A percentile compares a stretch with the other conserved stretches of the same genome.
These are phyloP conservation scores for Eurytoma californica DNA, from an alignment of 2,888 invertebrate genomes.

Conservation along the genomic window DNA sequence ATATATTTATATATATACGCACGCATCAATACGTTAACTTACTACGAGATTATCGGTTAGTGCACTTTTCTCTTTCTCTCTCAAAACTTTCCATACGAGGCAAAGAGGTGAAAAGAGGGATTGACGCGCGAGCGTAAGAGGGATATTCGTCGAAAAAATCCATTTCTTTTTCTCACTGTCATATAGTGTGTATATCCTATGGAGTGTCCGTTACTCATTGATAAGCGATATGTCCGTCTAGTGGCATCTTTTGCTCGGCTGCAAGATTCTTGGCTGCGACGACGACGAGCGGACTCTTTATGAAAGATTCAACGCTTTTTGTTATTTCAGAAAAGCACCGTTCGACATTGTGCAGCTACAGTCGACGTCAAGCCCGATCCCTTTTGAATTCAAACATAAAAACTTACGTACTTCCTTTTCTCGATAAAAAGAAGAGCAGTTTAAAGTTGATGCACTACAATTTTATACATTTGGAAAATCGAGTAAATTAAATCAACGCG, in stretches of 20 bases:
- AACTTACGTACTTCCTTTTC: slow-evolving; percentile 15
- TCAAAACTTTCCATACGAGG: slow-evolving; percentile 38
- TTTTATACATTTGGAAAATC: slow-evolving; percentile 3
- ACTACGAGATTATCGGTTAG: slow-evolving; percentile 65
- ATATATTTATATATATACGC: slow-evolving; percentile 43
- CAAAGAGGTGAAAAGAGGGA: slow-evolving; percentile 43
- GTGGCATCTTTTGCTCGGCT: slow-evolving; percentile 54
- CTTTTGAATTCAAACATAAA: slow-evolving; percentile 17
- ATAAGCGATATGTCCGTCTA: slow-evolving; percentile 71
- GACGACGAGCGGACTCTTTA: slow-evolving; percentile 47
- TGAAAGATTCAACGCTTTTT: slow-evolving; percentile 60
- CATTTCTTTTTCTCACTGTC: slow-evolving; percentile 12
- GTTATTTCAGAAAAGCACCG: slow-evolving; percentile 27
- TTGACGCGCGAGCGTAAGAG: slow-evolving; percentile 44
- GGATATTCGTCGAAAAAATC: slow-evolving; percentile 15
- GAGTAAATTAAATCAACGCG: neutral
- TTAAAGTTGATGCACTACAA: slow-evolving; percentile 8
- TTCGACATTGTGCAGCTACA: slow-evolving; percentile 25
- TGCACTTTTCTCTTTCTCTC: slow-evolving; percentile 55
- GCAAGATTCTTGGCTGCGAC: slow-evolving; percentile 46
- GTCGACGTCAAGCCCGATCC: neutral
- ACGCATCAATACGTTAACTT: slow-evolving; percentile 47
- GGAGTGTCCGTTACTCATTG: slow-evolving; percentile 63
- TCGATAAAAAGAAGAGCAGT: slow-evolving; percentile 13
- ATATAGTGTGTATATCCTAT: slow-evolving; percentile 52